phyloP scores from a whole-genome alignment of 2,113 vertebrate species.

The Motacilla alba region DNA sequence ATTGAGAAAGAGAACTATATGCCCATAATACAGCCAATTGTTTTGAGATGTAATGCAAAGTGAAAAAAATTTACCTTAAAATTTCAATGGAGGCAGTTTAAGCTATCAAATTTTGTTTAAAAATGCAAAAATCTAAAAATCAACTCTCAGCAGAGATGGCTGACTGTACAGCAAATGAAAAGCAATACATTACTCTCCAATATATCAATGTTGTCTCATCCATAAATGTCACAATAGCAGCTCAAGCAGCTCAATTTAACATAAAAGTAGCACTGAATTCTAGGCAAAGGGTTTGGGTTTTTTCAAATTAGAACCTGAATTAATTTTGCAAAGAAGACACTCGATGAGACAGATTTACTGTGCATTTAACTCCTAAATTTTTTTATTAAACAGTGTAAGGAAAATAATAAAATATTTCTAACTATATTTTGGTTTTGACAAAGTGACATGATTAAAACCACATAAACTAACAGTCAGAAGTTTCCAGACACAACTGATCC shows the following conservation, averaged over 20 bases:
- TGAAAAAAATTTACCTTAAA: neutral
- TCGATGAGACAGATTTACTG: neutral
- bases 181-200: neutral
- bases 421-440: neutral
- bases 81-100: neutral
- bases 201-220: neutral
- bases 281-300: rapidly evolving
- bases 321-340: neutral
- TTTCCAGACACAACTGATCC: neutral
- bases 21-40: neutral
- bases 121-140: neutral
- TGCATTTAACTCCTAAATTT: neutral
- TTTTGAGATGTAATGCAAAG: neutral
- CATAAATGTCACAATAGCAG: neutral
- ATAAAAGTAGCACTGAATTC: neutral
- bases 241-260: neutral
- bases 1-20: neutral
- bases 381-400: neutral
- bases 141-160: neutral
- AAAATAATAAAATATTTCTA: neutral
- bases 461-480: neutral
- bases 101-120: neutral
- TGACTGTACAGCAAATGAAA: neutral
- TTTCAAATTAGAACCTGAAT: neutral
- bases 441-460: neutral